Evolutionary conservation across 2,797 vertebrate species (phyloP).

Genomic region (Atherinosoma microstoma): DNA sequence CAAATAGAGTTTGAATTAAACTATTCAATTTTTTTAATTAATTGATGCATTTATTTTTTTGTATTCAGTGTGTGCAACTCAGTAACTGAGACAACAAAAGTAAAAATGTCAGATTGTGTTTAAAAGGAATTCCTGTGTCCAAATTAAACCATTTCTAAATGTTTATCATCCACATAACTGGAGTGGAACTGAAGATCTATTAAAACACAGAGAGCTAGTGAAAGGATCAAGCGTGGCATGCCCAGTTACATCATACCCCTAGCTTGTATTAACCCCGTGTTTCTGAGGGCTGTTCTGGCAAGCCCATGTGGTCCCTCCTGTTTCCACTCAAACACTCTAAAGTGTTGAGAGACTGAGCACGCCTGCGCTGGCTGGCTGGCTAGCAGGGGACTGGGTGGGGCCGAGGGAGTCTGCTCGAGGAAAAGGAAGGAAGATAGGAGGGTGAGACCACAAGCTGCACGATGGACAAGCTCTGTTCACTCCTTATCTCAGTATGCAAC

Average conservation of each 20-base stretch:
- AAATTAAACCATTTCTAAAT: slow-evolving; percentile 38
- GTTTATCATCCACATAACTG: slow-evolving; percentile 43
- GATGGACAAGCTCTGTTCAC: slow-evolving; percentile 53
- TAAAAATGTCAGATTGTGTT: neutral
- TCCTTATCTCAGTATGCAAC: slow-evolving; percentile 50
- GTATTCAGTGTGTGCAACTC: neutral
- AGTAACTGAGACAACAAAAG: neutral
- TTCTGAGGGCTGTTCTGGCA: slow-evolving; percentile 62
- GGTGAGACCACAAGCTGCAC: slow-evolving; percentile 56
- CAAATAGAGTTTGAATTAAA: neutral
- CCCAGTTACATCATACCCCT: slow-evolving; percentile 72
- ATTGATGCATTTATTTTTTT: neutral
- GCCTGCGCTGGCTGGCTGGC: slow-evolving; percentile 60
- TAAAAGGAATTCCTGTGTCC: slow-evolving; percentile 40
- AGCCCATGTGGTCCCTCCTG: slow-evolving; percentile 53
- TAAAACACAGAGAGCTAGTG: slow-evolving; percentile 56
- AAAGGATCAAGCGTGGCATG: slow-evolving; percentile 57
- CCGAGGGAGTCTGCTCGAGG: slow-evolving; percentile 41
- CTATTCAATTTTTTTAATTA: neutral
- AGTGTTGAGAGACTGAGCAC: slow-evolving; percentile 79
- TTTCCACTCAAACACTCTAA: slow-evolving; percentile 71
- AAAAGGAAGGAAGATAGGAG: slow-evolving; percentile 47
- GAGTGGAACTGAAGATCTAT: slow-evolving; percentile 36
- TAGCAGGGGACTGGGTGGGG: slow-evolving; percentile 55
- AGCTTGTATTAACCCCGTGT: slow-evolving; percentile 62